A percentile compares a stretch with the other conserved stretches of the same genome.
Evolutionary conservation across 2,113 vertebrate genomes (phyloP).

Genomic region (Jacana jacana): DNA sequence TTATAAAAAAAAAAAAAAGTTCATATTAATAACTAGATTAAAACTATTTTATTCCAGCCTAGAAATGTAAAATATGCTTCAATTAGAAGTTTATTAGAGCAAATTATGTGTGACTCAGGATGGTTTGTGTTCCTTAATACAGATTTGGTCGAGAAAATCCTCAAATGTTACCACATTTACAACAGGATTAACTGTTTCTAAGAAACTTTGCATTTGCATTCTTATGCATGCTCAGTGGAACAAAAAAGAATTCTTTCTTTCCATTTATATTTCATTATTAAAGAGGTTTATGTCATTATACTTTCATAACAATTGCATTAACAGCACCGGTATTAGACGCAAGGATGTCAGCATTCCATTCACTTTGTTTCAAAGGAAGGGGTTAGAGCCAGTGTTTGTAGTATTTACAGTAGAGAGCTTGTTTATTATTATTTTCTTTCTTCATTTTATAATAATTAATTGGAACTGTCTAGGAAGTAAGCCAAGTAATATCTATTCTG

Average conservation of each 20-base stretch:
- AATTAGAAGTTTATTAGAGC: neutral
- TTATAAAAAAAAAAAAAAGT: neutral
- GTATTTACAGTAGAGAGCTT: neutral
- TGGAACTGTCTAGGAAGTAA: slow-evolving; percentile 29
- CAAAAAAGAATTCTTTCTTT: neutral
- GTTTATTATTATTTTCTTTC: neutral
- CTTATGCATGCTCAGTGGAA: neutral
- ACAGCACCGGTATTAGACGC: neutral
- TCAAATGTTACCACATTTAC: neutral
- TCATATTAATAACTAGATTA: neutral
- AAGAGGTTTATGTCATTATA: neutral
- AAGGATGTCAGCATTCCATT: neutral
- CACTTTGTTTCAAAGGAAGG: neutral
- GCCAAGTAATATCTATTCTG: slow-evolving; percentile 25
- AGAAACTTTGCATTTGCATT: neutral
- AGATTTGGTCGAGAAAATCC: neutral
- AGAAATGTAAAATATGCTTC: neutral
- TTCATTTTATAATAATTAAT: slow-evolving; percentile 54
- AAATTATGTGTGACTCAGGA: neutral
- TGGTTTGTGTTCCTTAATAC: neutral
- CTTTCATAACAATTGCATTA: neutral
- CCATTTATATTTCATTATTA: slow-evolving; percentile 19
- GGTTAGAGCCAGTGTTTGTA: neutral
- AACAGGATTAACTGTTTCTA: neutral
- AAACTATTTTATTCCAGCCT: neutral